Evolutionary conservation across 2,888 invertebrate species (phyloP), one percentile per base, ranked within the genome.

Genomic region (Mimumesa dahlbomi): DNA sequence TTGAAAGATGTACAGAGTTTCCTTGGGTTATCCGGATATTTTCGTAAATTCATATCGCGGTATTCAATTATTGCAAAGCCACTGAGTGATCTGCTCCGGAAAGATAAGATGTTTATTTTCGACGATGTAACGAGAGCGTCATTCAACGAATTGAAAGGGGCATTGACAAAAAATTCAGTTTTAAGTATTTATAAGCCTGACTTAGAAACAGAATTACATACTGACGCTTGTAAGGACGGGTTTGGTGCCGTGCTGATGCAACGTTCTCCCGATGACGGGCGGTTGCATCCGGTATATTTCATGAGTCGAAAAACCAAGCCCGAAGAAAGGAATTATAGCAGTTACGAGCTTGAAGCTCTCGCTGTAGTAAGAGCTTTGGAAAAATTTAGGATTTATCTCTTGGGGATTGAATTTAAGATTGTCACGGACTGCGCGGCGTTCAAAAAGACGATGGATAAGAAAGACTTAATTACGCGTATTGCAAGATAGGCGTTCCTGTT

Each of bases 401-500:
- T n/a, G 5, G 57, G 57, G 0, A 29, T 52, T 9, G 25, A 25
- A 0, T 61, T 53, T 46, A 62, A 52, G 14, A 53, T 46, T 14
- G 11, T 61, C 0, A 61, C 52, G 0, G 61, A 61, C 9, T 52
- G 46, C 5, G 38, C 29, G 2, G 38, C 45, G 0, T 53, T 62
- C 5, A 14, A 45, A 7, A 52, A 52, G 16, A 70, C 64, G 0
- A 61, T 70, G 64, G 22, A 36, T 29, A 67, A 61, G 9, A 43
- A 21, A 16, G 66, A 73, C 1, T 9, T 70, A 0, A 43, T 42
- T 1, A 38, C 59, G 2, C 52, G 53, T 7, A 56, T 70, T 7
- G 62, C 63, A 11, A 19, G 74, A 38, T 74, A 64, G 62, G 53
- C 46, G 2, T 25, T 54, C 0, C 5, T 59, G 2, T 19, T 73